Evolutionary conservation across 2,113 vertebrate genomes (phyloP).

Genomic region (Cyrtonyx montezumae): DNA sequence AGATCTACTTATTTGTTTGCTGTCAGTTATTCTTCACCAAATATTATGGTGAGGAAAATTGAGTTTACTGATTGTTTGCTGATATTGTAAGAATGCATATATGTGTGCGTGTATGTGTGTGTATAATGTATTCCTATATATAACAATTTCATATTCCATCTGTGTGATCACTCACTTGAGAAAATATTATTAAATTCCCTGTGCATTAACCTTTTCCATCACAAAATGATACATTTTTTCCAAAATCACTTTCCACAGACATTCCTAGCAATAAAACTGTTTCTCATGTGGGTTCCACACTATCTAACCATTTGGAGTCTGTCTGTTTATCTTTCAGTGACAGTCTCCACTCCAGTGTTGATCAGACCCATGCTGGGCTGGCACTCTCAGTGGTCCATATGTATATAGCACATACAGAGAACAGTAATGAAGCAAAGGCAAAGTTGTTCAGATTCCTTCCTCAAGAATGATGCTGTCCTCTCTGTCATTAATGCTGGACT

Average conservation of each 20-base stretch:
- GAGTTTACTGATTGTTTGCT: background rate
- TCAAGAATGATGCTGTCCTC: background rate
- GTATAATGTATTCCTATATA: background rate
- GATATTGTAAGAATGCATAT: background rate
- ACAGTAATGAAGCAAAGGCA: background rate
- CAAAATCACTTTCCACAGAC: background rate
- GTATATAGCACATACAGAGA: background rate
- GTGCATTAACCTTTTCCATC: background rate
- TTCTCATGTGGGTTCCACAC: background rate
- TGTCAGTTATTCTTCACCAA: background rate
- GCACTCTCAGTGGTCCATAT: background rate
- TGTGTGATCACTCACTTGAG: background rate
- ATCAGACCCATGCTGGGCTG: background rate
- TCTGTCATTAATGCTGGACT: background rate
- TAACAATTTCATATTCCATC: background rate
- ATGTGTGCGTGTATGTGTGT: background rate
- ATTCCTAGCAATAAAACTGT: background rate
- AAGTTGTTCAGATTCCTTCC: background rate
- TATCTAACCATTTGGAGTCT: background rate
- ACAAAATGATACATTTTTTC: background rate
- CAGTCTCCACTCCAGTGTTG: rapidly evolving
- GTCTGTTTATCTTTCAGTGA: background rate
- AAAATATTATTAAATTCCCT: background rate
- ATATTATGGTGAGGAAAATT: background rate
- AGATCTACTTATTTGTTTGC: background rate